phyloP scores from a whole-genome alignment of 2,888 invertebrate genomes.

The Galerucella nymphaeae region DNA sequence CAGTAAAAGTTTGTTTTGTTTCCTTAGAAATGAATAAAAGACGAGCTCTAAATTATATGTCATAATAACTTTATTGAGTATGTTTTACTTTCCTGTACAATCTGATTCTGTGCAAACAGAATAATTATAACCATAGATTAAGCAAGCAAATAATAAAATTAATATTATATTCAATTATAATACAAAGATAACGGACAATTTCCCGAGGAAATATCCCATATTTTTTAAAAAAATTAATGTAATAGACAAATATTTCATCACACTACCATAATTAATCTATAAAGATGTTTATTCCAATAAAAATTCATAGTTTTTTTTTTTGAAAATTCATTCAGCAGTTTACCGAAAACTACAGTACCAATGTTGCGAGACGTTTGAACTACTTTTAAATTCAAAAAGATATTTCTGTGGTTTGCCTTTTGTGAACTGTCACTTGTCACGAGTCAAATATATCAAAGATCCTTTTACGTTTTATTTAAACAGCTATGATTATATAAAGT shows the following conservation, averaged over 20 bases:
- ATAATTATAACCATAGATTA: constrained; percentile 61
- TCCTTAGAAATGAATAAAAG: constrained; percentile 15
- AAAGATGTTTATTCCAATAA: constrained; percentile 11
- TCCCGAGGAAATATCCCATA: constrained; percentile 31
- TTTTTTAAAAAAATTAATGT: constrained; percentile 35
- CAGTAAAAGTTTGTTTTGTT: too few species aligned
- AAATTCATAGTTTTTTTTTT: background rate
- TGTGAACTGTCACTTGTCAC: too few species aligned
- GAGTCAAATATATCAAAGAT: too few species aligned
- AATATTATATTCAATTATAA: constrained; percentile 63
- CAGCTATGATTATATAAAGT: too few species aligned
- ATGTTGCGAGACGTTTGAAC: too few species aligned
- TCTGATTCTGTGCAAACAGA: constrained; percentile 64
- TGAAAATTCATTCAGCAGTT: background rate
- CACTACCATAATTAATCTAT: constrained; percentile 34
- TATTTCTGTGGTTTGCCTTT: too few species aligned
- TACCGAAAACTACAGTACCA: too few species aligned
- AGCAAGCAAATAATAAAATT: constrained; percentile 62
- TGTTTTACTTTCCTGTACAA: constrained; percentile 63
- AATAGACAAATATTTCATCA: constrained; percentile 34
- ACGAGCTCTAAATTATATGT: constrained; percentile 37
- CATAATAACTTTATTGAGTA: constrained; percentile 63
- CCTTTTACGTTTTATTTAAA: too few species aligned
- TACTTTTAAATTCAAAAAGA: background rate
- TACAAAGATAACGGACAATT: constrained; percentile 57